Evolutionary conservation across 2,113 vertebrate species (phyloP), one percentile per base, ranked within the genome.

Genomic region (Onychostoma macrolepis): DNA sequence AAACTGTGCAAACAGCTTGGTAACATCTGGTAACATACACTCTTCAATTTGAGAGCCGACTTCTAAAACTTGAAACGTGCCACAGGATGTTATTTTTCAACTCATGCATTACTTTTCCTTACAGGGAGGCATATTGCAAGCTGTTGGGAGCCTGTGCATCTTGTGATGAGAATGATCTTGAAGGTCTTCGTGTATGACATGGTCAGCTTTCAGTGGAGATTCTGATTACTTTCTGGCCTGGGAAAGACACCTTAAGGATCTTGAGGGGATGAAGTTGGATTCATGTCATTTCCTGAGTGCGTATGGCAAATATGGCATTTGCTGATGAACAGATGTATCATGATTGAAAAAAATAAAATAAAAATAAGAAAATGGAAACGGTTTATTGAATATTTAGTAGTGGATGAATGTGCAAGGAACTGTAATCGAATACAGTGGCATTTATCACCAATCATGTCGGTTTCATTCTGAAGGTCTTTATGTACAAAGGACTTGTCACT

Each of bases 121-220:
- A 61, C 17, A 72, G 58, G 21, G 45, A 80, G 33, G 33, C 77
- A 67, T 65, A 67, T 74, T 7, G 26, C 63, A 13, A 58, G 33
- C 65, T 50, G 8, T 75, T 71, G 8, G 48, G 45, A 71, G 48
- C 30, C 45, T 36, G 58, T 50, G 36, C 15, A 30, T 30, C 24
- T 67, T 33, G 48, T 81, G 72, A 86, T 86, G 78, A 86, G 69
- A 84, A 48, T 41, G 65, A 71, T 80, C 48, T 81, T 11, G 50
- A 58, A 74, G 41, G 6, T 10, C 24, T 86, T 41, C 8, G 24
- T 69, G 61, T 56, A 36, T 71, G 63, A 80, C 61, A 71, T 56
- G 61, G 58, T 53, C 85, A 56, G 63, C 41, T 69, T 86, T 71
- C 30, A 50, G 28, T 24, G 69, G 45, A 21, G n/a, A 58, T 21